These are phyloP conservation scores for Atta texana DNA, from an alignment of 1,140 invertebrate species.

Conservation along the genomic window DNA sequence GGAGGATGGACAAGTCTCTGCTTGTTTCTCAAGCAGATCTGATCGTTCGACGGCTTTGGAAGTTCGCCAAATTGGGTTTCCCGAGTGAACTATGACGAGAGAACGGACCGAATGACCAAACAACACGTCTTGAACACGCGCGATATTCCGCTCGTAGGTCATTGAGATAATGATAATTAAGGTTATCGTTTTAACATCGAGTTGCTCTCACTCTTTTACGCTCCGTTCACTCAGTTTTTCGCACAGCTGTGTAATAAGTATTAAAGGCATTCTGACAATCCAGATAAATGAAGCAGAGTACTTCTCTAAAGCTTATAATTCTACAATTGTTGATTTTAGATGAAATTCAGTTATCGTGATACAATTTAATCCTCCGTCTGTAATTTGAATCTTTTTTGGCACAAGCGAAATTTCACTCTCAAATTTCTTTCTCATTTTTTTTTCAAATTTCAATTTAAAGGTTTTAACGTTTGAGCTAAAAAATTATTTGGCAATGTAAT, in stretches of 20 bases:
- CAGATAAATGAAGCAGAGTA: not conserved
- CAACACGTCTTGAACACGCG: not conserved
- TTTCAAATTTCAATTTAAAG: too few species aligned
- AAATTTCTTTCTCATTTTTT: too few species aligned
- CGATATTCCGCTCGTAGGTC: conserved; percentile 45
- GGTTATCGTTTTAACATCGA: conserved; percentile 66
- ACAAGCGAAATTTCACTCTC: too few species aligned
- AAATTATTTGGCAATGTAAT: too few species aligned
- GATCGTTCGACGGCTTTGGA: conserved; percentile 56
- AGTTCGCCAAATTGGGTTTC: conserved; percentile 69
- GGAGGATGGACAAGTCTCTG: not conserved
- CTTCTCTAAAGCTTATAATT: not conserved
- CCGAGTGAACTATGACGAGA: not conserved
- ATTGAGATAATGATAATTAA: conserved; percentile 73
- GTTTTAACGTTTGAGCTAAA: too few species aligned
- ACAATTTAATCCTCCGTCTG: not conserved
- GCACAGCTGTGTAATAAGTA: conserved; percentile 4
- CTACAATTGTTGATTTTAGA: conserved; percentile 9
- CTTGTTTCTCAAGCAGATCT: conserved; percentile 42
- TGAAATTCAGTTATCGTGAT: not conserved
- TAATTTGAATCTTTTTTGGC: too few species aligned
- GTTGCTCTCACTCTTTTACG: conserved; percentile 39
- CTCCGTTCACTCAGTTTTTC: not conserved
- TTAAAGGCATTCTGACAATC: not conserved
- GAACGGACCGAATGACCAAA: not conserved